Conservation (phyloP, 2,888 invertebrate genomes). For the Drosophila bunnanda region DNA sequence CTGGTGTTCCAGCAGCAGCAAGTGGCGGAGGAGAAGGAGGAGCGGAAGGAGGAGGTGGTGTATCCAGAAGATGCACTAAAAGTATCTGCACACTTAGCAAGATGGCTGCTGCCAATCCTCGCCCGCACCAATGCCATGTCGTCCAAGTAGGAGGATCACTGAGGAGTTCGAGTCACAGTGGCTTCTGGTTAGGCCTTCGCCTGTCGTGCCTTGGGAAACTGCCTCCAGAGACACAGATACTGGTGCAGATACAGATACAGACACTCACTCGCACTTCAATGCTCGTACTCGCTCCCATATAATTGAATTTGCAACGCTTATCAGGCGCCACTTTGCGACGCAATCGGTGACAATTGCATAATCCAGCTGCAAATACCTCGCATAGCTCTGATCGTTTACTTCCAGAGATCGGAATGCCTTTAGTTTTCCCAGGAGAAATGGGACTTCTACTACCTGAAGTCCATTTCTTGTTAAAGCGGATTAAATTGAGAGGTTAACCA, state of each 20-base stretch:
- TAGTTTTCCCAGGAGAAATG: conserved; percentile 1
- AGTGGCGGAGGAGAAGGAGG: not conserved
- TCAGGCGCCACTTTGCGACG: conserved; percentile 76
- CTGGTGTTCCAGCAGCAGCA: conserved; percentile 38
- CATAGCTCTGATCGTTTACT: conserved; percentile 29
- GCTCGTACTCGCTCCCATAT: conserved; percentile 54
- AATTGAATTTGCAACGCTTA: conserved; percentile 77
- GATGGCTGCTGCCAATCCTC: conserved; percentile 53
- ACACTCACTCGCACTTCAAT: conserved; percentile 43
- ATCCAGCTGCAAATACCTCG: conserved; percentile 53
- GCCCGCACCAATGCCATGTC: conserved; percentile 33
- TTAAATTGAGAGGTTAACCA: not conserved
- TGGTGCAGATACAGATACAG: conserved; percentile 33
- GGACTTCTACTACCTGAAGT: conserved; percentile 14
- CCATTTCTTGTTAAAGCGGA: not conserved
- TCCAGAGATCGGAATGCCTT: conserved; percentile 17
- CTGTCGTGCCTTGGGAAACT: conserved; percentile 48
- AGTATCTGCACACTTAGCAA: conserved; percentile 30
- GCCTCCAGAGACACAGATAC: conserved; percentile 56
- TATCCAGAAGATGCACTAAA: conserved; percentile 19
- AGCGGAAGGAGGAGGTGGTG: not conserved
- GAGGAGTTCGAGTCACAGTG: conserved; percentile 1
- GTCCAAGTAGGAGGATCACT: conserved; percentile 1
- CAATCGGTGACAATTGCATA: conserved; percentile 78
- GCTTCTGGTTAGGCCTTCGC: conserved; percentile 48